Evolutionary conservation across 2,797 vertebrate species (phyloP), one percentile per base, ranked within the genome.

Genomic region (Cynodonichthys magdalenae): DNA sequence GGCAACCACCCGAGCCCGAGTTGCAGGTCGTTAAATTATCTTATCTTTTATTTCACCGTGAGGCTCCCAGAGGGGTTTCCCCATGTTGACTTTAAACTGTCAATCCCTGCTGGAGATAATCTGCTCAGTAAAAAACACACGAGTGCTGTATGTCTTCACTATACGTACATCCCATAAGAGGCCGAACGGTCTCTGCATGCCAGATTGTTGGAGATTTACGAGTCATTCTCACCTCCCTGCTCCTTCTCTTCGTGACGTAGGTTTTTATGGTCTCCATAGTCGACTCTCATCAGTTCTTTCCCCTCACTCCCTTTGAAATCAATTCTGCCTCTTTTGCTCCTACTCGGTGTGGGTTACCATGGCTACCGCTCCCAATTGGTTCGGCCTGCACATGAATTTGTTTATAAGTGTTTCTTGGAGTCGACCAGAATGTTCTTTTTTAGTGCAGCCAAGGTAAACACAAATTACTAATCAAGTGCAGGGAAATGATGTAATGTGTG

Each of bases 341-440:
- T 87, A 86, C 86, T 90, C 88, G 75, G 61, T 76, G 84, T 80
- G 74, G 8, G 91, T 92, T 87, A 50, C 90, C 84, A 90, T 89
- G 89, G 89, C 74, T 76, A 92, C 90, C 0, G 29, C 74, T 91
- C 86, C 85, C 91, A 77, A 86, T 82, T 90, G 88, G 72, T 77
- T 81, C 84, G 74, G 83, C 82, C 83, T 67, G 74, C 63, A 74
- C 74, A 85, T 87, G 77, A 81, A 83, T 90, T 84, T 91, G 81
- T 89, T 89, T 83, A 83, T 81, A 71, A 80, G 79, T 80, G 84
- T 80, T 78, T 70, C 70, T 85, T 73, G 66, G 66, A 79, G 66
- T 74, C 67, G 69, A 81, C 66, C 53, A 67, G 61, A 87, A 83
- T 82, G 80, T 75, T 84, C 62, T 85, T 87, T 82, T 85, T 71